Percentiles rank a stretch among this genome's conserved stretches.
phyloP scores from a whole-genome alignment of 2,888 invertebrate species.

The Lacanobia wlatinum region DNA sequence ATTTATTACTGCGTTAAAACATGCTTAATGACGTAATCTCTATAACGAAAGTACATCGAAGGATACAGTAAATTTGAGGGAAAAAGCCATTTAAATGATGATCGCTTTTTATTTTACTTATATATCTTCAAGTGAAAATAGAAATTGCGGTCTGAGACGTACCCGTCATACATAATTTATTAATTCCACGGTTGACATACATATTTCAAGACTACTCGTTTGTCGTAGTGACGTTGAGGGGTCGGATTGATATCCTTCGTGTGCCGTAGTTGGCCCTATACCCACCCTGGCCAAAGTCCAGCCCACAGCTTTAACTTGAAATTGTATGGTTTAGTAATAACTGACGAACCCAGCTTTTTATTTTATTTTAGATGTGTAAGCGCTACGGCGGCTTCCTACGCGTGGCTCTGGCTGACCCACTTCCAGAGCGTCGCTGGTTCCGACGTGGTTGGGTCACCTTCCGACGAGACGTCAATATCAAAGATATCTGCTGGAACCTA shows the following conservation, averaged over 20 bases:
- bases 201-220: not conserved
- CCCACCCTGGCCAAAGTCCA: not conserved
- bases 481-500: constrained; percentile 99
- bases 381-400: constrained; percentile 98
- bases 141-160: too few relatives aligned
- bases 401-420: constrained; percentile 98
- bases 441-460: constrained; percentile 99
- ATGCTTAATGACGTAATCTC: too few relatives aligned
- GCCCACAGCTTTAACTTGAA: not conserved
- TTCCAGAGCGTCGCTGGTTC: constrained; percentile 98
- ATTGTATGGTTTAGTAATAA: not conserved
- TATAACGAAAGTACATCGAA: too few relatives aligned
- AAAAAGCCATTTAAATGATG: too few relatives aligned
- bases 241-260: not conserved
- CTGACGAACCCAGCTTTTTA: not conserved
- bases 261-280: not conserved
- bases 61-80: too few relatives aligned
- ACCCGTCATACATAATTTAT: too few relatives aligned
- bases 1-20: too few relatives aligned
- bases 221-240: not conserved
- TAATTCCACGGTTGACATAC: not conserved
- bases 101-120: too few relatives aligned
- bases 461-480: constrained; percentile 98
- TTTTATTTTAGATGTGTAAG: constrained; percentile 93
- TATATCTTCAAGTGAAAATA: too few relatives aligned